Evolutionary conservation across 2,888 invertebrate species (phyloP).

Genomic region (Zhuqinia jingwanae): DNA sequence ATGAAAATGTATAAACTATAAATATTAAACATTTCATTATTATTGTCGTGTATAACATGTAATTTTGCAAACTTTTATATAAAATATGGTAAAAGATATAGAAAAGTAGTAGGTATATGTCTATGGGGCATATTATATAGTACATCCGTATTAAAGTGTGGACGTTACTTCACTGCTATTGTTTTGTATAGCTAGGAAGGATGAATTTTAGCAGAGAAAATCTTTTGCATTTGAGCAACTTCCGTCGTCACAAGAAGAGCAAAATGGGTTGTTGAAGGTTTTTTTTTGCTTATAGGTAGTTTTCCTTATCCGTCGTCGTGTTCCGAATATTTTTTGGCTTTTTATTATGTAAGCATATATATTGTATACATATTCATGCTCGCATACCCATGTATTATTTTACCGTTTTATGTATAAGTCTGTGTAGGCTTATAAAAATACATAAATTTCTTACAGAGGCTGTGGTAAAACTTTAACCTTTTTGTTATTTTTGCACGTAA

Average conservation of each 20-base stretch:
- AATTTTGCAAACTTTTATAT: not conserved
- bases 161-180: not conserved
- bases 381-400: no score
- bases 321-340: no score
- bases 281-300: not conserved
- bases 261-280: not conserved
- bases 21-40: not conserved
- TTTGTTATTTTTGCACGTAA: conserved; percentile 24
- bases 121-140: not conserved
- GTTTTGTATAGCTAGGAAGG: not conserved
- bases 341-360: no score
- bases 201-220: not conserved
- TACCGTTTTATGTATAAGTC: no score
- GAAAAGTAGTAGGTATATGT: no score
- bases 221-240: not conserved
- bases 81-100: no score
- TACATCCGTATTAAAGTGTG: not conserved
- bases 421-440: no score
- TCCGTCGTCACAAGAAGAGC: not conserved
- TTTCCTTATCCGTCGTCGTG: no score
- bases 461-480: conserved; percentile 36
- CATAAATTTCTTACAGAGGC: not conserved
- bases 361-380: no score
- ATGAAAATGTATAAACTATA: not conserved
- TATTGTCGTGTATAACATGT: not conserved